Percentiles rank a stretch among this genome's conserved stretches.
Conservation (phyloP, 2,113 vertebrate genomes). For the Ursus arctos region DNA sequence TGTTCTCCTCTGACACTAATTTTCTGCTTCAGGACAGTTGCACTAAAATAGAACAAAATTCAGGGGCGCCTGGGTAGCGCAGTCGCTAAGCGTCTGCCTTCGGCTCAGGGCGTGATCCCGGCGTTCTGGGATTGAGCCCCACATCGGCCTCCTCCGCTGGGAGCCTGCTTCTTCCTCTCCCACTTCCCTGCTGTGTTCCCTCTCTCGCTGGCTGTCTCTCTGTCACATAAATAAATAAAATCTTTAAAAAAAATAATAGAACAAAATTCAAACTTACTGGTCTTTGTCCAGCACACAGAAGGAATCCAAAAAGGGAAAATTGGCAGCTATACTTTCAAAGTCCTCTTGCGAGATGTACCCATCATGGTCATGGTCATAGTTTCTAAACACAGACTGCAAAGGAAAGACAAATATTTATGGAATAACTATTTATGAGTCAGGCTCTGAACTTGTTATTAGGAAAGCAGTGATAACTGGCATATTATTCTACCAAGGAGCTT, state of each 20-base stretch:
- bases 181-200: no score
- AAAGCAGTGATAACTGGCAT: not conserved
- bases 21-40: not conserved
- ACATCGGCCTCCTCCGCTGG: no score
- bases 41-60: conserved; percentile 38
- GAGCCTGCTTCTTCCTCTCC: no score
- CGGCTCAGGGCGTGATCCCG: no score
- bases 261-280: conserved; percentile 92
- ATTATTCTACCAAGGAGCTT: not conserved
- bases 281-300: conserved; percentile 99
- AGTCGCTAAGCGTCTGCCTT: no score
- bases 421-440: not conserved
- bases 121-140: no score
- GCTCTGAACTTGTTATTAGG: not conserved
- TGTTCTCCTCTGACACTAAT: not conserved
- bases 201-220: no score
- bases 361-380: conserved; percentile 97
- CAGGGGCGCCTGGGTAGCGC: not conserved
- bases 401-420: conserved; percentile 56
- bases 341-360: conserved; percentile 99
- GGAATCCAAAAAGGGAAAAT: conserved; percentile 98
- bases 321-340: conserved; percentile 97
- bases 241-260: not conserved
- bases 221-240: no score
- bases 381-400: conserved; percentile 97